Conservation (phyloP, 2,113 vertebrate species). For the Panthera leo region DNA sequence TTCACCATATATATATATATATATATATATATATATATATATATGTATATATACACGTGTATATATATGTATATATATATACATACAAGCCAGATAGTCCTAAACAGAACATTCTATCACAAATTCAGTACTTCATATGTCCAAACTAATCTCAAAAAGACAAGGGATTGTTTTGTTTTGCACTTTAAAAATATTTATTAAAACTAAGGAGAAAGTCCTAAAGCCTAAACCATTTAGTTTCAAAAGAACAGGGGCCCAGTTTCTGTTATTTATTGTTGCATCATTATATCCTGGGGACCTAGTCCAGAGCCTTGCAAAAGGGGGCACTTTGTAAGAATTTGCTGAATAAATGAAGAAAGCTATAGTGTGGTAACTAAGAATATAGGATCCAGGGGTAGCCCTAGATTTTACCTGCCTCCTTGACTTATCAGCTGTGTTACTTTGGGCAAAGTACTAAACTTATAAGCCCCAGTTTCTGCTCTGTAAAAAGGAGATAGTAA, state of each 20-base stretch:
- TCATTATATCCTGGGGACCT: not conserved
- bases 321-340: not conserved
- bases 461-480: slow-evolving; percentile 15
- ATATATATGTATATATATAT: too few relatives aligned
- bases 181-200: not conserved
- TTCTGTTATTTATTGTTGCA: slow-evolving; percentile 15
- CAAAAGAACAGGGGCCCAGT: not conserved
- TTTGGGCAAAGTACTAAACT: not conserved
- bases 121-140: not conserved
- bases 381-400: not conserved
- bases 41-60: not conserved
- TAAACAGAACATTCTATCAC: not conserved
- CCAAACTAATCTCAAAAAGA: slow-evolving; percentile 36
- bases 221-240: slow-evolving; percentile 20
- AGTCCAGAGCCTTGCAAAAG: not conserved
- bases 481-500: not conserved
- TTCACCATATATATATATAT: not conserved
- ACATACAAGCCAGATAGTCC: not conserved
- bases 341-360: not conserved
- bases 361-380: not conserved
- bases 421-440: not conserved
- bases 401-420: not conserved
- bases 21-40: too few relatives aligned
- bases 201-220: not conserved
- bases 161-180: not conserved